Evolutionary conservation across 2,888 invertebrate genomes (phyloP).

Genomic region (Masnerella sp.): DNA sequence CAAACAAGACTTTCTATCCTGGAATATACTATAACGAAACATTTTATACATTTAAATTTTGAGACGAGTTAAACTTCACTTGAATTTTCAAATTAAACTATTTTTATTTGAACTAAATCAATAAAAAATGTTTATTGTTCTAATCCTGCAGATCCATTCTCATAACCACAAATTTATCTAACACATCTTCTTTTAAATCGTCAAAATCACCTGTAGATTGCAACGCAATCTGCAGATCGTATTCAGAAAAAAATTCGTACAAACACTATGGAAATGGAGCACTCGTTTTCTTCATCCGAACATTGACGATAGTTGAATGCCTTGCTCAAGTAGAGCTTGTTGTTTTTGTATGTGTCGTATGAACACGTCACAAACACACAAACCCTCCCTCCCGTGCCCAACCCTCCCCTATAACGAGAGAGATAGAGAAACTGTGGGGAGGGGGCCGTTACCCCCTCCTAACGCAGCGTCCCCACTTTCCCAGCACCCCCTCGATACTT

Average conservation of each 20-base stretch:
- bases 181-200: no score
- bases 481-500: slow-evolving; percentile 64
- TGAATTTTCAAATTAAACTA: no score
- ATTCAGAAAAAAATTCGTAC: slow-evolving; percentile 27
- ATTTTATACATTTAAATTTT: no score
- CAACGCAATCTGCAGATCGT: slow-evolving; percentile 2
- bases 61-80: no score
- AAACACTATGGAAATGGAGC: slow-evolving; percentile 21
- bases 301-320: slow-evolving; percentile 40
- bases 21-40: no score
- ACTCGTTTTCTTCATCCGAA: slow-evolving; percentile 23
- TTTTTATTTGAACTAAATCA: no score
- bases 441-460: slow-evolving; percentile 51
- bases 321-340: slow-evolving; percentile 24
- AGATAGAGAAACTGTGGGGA: slow-evolving; percentile 30
- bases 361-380: slow-evolving; percentile 38
- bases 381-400: slow-evolving; percentile 27
- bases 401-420: slow-evolving; percentile 32
- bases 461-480: slow-evolving; percentile 59
- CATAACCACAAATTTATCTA: no score
- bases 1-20: no score
- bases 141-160: slow-evolving; percentile 7
- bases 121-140: no score
- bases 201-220: background rate
- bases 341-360: slow-evolving; percentile 45